These are phyloP conservation scores for Atrina japonica DNA, from an alignment of 2,888 invertebrate genomes.

Conservation along the genomic window DNA sequence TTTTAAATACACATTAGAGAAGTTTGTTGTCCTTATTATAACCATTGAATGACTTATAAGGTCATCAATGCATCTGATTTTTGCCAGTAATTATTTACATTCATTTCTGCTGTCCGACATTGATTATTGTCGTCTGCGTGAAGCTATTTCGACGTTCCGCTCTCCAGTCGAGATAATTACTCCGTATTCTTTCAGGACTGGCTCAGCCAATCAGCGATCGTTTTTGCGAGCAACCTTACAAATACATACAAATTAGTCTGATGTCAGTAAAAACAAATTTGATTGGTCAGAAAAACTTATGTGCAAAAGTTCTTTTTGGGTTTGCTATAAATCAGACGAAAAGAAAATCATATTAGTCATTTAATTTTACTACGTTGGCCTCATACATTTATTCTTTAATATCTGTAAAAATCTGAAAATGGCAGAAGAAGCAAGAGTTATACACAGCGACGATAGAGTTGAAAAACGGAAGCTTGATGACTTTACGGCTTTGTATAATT, in stretches of 20 bases:
- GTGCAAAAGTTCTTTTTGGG: constrained; percentile 39
- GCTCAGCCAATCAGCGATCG: constrained; percentile 35
- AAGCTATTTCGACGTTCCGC: not conserved
- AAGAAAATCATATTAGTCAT: constrained; percentile 65
- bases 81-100: too few relatives aligned
- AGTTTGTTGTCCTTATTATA: too few relatives aligned
- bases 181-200: not conserved
- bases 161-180: constrained; percentile 10
- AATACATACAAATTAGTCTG: constrained; percentile 33
- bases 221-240: constrained; percentile 29
- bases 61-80: too few relatives aligned
- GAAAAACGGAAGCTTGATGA: constrained; percentile 87
- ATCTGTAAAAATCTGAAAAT: constrained; percentile 55
- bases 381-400: constrained; percentile 31
- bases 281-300: constrained; percentile 53
- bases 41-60: too few relatives aligned
- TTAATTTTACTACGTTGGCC: constrained; percentile 56
- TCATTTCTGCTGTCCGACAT: too few relatives aligned
- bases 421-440: constrained; percentile 75
- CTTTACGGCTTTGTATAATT: constrained; percentile 92
- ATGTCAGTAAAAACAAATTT: constrained; percentile 43
- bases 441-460: constrained; percentile 76
- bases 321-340: constrained; percentile 55
- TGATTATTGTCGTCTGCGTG: too few relatives aligned
- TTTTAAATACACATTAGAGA: too few relatives aligned